phyloP scores from a whole-genome alignment of 2,888 invertebrate genomes.

The Nemotelus nigrinus region DNA sequence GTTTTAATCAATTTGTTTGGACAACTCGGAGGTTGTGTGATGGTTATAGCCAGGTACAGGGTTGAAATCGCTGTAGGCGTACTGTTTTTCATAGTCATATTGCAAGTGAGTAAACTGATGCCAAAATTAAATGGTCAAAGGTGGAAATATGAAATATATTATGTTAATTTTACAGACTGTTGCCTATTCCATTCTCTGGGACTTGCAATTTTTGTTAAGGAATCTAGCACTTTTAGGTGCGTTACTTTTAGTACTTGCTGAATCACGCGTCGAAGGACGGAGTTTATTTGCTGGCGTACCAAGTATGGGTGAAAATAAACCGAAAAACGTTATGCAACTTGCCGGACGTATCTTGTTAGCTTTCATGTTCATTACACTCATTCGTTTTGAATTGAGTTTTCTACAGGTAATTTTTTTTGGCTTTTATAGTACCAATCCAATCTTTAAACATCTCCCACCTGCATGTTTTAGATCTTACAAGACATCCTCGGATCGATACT shows the following conservation, averaged over 20 bases:
- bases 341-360: constrained; percentile 95
- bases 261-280: constrained; percentile 91
- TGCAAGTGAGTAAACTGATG: constrained; percentile 76
- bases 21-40: constrained; percentile 94
- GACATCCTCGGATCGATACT: constrained; percentile 92
- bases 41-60: constrained; percentile 92
- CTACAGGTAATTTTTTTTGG: constrained; percentile 72
- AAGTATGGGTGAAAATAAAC: constrained; percentile 91
- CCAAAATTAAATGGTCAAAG: not conserved
- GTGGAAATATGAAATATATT: constrained; percentile 12
- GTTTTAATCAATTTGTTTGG: constrained; percentile 95
- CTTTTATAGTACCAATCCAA: not conserved
- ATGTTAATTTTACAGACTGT: constrained; percentile 74
- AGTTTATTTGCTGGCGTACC: constrained; percentile 97
- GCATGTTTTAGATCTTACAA: constrained; percentile 78
- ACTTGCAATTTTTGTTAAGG: constrained; percentile 93
- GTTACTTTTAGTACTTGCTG: constrained; percentile 94
- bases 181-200: constrained; percentile 98
- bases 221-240: constrained; percentile 98
- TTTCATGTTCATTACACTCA: constrained; percentile 98
- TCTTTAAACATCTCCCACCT: not conserved
- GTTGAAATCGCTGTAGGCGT: constrained; percentile 92
- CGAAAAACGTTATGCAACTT: constrained; percentile 95
- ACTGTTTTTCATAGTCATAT: constrained; percentile 93
- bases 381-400: constrained; percentile 92